These are phyloP conservation scores for Gallinago media DNA, from an alignment of 2,113 vertebrate genomes.

Conservation along the genomic window DNA sequence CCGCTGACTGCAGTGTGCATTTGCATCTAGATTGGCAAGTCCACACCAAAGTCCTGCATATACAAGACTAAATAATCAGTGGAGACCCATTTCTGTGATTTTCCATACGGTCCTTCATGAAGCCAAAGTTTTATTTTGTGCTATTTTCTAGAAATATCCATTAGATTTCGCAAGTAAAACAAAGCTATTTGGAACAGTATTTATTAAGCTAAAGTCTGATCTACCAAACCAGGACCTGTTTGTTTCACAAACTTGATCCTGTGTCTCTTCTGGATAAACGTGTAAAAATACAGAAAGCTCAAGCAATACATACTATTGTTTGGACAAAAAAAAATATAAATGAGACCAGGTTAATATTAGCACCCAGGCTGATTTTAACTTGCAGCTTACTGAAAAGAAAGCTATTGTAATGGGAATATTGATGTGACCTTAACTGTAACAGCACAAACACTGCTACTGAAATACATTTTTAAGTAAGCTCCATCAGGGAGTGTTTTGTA, in stretches of 20 bases:
- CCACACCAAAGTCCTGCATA: not conserved
- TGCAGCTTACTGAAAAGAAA: not conserved
- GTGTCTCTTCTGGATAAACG: not conserved
- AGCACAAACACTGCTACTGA: not conserved
- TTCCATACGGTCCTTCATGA: accelerated
- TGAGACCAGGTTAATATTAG: not conserved
- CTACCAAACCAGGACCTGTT: not conserved
- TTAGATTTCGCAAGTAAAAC: not conserved
- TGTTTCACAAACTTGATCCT: not conserved
- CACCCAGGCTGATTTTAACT: not conserved
- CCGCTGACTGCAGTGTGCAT: not conserved
- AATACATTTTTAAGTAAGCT: not conserved
- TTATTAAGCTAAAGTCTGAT: not conserved
- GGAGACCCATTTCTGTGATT: not conserved
- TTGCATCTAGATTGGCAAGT: not conserved
- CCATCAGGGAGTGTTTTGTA: slow-evolving; percentile 9
- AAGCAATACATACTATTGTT: not conserved
- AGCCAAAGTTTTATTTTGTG: not conserved
- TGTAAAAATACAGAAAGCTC: not conserved
- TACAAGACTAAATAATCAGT: accelerated
- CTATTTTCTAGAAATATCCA: not conserved
- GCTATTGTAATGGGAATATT: not conserved
- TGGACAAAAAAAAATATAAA: not conserved
- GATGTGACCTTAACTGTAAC: not conserved
- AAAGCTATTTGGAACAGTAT: not conserved